Evolutionary conservation across 2,113 vertebrate genomes (phyloP), one percentile per base, ranked within the genome.

Genomic region (Pteruthius melanotis): DNA sequence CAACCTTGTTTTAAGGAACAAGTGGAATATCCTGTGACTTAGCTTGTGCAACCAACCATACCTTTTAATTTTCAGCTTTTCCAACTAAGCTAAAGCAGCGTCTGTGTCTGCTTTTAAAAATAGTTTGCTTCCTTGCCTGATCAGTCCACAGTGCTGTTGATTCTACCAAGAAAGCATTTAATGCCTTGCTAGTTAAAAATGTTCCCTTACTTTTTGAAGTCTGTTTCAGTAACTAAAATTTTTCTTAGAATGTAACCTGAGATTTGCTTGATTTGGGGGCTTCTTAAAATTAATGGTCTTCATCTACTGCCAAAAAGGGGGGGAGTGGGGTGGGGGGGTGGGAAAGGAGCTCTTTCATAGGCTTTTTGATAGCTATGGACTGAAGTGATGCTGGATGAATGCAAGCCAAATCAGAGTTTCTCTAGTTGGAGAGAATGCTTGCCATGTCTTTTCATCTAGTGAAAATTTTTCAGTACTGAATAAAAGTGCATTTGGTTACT

Each of bases 291-390:
- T 56, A 15, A 6, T 12, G 8, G 23, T 81, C 35, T 90, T 76
- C 10, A 19, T 70, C 27, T 70, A 2, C 35, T 89, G 21, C 47
- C 11, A 66, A 7, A 66, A 89, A 70, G 7, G 3, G 3, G 2
- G 1, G 3, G 87, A 70, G 7, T 2, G 3, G 2, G 1, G 3
- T 9, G 7, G 6, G 13, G 4, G 8, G 4, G 20, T 23, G 23
- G 40, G 14, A 18, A 26, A 42, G 40, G 30, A 84, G 13, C 24
- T 50, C 15, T 56, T 72, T 76, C 8, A 13, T 22, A 24, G 30
- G 4, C 10, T 61, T 63, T 57, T 89, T 83, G 37, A 14, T 69
- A 57, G 27, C 44, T 83, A 19, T 80, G 22, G 19, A 28, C 23
- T 39, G n/a, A 54, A 72, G 61, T n/a, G 35, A 74, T 79, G 8